These are phyloP conservation scores for Cryptotermes secundus DNA, from an alignment of 1,140 invertebrate species.

Conservation along the genomic window DNA sequence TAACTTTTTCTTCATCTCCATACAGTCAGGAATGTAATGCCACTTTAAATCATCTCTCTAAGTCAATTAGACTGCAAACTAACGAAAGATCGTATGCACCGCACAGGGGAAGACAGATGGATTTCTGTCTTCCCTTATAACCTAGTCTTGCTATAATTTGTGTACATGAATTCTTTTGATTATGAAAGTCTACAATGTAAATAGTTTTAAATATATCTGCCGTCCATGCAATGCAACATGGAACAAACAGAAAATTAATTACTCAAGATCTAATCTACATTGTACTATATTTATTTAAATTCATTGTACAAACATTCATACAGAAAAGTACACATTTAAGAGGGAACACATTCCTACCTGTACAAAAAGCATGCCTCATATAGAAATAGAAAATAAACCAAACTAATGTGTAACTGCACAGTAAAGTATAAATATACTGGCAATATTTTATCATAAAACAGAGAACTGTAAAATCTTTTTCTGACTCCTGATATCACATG, in stretches of 20 bases:
- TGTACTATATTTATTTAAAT: constrained; percentile 30
- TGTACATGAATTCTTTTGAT: too few species aligned
- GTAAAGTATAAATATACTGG: constrained; percentile 21
- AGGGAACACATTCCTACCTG: constrained; percentile 31
- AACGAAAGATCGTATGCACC: too few species aligned
- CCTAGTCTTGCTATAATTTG: too few species aligned
- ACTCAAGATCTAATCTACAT: not conserved
- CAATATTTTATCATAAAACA: not conserved
- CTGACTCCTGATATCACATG: constrained; percentile 4
- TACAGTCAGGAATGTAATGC: too few species aligned
- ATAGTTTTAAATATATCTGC: too few species aligned
- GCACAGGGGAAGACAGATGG: too few species aligned
- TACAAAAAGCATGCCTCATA: constrained; percentile 34
- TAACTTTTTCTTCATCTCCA: too few species aligned
- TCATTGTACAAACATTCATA: constrained; percentile 35
- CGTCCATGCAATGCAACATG: not conserved
- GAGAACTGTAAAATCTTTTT: not conserved
- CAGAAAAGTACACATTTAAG: constrained; percentile 32
- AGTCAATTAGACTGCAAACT: too few species aligned
- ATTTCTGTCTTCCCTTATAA: too few species aligned
- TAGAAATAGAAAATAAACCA: constrained; percentile 25
- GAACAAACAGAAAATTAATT: not conserved
- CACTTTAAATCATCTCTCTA: too few species aligned
- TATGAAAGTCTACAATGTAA: too few species aligned
- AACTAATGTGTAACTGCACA: not conserved